Evolutionary conservation across 2,113 vertebrate species (phyloP).

Genomic region (Edolisoma coerulescens): DNA sequence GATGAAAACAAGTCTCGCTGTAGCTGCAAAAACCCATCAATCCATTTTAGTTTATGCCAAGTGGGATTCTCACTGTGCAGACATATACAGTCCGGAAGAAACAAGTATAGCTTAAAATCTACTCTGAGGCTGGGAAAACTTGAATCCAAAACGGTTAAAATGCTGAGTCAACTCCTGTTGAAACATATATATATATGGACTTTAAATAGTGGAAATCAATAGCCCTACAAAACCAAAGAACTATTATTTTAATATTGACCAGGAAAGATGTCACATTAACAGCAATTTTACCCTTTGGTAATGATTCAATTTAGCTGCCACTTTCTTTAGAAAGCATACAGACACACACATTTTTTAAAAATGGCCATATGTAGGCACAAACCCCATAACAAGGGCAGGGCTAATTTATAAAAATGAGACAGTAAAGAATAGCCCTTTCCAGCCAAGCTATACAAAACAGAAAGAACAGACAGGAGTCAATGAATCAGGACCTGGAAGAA

Average conservation of each 20-base stretch:
- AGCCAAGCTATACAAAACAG: background rate
- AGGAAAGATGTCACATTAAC: background rate
- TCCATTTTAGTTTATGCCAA: background rate
- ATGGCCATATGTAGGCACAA: background rate
- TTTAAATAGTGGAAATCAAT: background rate
- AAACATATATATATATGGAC: background rate
- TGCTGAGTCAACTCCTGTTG: background rate
- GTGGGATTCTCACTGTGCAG: background rate
- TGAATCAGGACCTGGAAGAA: background rate
- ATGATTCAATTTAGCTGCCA: background rate
- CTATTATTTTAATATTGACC: background rate
- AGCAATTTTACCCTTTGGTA: background rate
- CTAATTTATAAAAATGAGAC: background rate
- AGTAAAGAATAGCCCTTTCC: background rate
- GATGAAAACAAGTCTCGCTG: background rate
- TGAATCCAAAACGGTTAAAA: background rate
- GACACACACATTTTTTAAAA: fast-evolving
- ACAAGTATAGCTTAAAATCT: background rate
- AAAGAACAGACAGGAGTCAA: background rate
- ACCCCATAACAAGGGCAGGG: background rate
- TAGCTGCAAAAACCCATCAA: background rate
- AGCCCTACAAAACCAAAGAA: background rate
- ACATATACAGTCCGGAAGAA: background rate
- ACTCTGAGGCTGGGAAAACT: background rate
- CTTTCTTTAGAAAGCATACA: background rate